Conservation (phyloP, 2,113 vertebrate species). For the Albula goreensis region DNA sequence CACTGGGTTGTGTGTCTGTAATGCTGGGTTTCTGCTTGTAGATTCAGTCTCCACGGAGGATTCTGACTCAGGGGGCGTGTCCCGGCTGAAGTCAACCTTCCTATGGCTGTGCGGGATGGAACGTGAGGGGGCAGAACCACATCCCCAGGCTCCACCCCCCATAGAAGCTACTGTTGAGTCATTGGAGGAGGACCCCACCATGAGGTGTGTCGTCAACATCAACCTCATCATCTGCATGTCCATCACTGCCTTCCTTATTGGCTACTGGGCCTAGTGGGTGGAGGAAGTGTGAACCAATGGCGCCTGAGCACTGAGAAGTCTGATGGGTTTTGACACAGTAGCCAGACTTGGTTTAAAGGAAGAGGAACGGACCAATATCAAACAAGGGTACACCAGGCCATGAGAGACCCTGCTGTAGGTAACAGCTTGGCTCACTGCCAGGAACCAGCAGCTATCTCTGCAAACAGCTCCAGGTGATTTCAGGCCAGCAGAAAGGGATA, state of each 20-base stretch:
- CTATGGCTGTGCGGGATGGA: conserved; percentile 94
- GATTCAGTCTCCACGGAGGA: conserved; percentile 36
- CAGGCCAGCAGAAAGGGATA: not conserved
- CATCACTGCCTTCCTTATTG: conserved; percentile 79
- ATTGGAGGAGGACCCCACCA: conserved; percentile 70
- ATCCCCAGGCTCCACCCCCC: fast-evolving
- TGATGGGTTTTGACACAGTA: too few relatives aligned
- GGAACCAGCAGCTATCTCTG: not conserved
- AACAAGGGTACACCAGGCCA: not conserved
- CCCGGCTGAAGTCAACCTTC: conserved; percentile 66
- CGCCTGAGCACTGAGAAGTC: not conserved
- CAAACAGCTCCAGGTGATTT: not conserved
- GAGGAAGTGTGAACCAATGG: not conserved
- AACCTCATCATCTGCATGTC: conserved; percentile 81
- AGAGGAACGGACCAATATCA: not conserved
- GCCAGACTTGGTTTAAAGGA: not conserved
- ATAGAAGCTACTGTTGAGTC: conserved; percentile 33
- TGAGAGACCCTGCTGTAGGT: not conserved
- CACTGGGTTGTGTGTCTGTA: not conserved
- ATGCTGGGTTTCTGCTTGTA: conserved; percentile 18
- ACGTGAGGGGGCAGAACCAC: conserved; percentile 25
- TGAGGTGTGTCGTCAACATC: conserved; percentile 71
- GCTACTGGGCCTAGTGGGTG: conserved; percentile 79
- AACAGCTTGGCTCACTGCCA: not conserved
- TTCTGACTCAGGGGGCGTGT: conserved; percentile 39